A percentile compares a stretch with the other conserved stretches of the same genome.
phyloP scores from a whole-genome alignment of 2,888 invertebrate genomes.

The Bombylius major region DNA sequence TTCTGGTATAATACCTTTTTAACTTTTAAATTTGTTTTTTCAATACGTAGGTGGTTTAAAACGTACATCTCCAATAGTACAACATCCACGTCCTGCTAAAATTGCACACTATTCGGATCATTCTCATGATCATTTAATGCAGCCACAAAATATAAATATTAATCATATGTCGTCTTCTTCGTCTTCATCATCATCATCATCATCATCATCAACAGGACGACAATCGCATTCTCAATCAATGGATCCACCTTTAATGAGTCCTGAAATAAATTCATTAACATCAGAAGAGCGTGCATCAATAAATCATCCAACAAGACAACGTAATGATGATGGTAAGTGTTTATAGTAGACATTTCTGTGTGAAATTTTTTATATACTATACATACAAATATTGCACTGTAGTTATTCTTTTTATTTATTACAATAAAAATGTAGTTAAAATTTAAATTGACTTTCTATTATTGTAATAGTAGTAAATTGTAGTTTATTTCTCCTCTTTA shows the following conservation, averaged over 20 bases:
- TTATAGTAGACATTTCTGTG: conserved; percentile 6
- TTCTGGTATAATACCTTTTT: too few species aligned
- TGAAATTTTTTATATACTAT: conserved; percentile 3
- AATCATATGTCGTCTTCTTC: conserved; percentile 6
- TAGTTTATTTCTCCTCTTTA: too few species aligned
- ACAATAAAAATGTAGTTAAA: too few species aligned
- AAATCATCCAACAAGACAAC: conserved; percentile 7
- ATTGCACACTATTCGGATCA: conserved; percentile 32
- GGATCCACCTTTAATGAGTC: conserved; percentile 42
- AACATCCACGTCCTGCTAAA: conserved; percentile 37
- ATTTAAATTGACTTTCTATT: too few species aligned
- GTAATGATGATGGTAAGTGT: conserved; percentile 24
- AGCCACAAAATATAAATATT: conserved; percentile 13
- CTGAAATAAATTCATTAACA: conserved; percentile 54
- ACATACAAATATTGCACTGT: background rate
- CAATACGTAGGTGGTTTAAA: conserved; percentile 29
- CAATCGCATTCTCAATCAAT: conserved; percentile 17
- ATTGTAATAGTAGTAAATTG: too few species aligned
- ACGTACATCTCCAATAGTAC: conserved; percentile 41
- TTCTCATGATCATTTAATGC: conserved; percentile 4
- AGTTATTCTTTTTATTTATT: too few species aligned
- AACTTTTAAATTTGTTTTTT: too few species aligned
- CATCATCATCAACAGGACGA: conserved; percentile 24
- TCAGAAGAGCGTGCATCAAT: conserved; percentile 39
- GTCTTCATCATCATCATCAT: conserved; percentile 26